These are phyloP conservation scores for Caenorhabditis sinica DNA, from an alignment of 2,888 invertebrate species.

Conservation along the genomic window DNA sequence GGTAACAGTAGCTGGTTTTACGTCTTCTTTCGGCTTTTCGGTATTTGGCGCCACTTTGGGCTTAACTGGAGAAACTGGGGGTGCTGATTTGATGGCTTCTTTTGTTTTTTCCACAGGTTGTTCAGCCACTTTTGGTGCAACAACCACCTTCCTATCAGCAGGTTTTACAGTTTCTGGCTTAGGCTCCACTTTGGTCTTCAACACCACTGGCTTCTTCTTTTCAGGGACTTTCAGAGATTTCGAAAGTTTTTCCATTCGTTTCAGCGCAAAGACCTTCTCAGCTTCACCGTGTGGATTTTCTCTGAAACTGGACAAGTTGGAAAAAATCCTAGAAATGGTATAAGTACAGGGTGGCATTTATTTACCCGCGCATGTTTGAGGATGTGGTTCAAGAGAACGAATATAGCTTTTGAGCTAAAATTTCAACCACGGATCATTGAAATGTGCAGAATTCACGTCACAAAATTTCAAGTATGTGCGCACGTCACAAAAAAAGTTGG, in stretches of 20 bases:
- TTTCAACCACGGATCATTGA: no score
- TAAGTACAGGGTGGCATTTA: no score
- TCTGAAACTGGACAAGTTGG: conserved; percentile 43
- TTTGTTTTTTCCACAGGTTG: conserved; percentile 14
- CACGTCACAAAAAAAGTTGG: no score
- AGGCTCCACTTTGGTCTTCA: conserved; percentile 44
- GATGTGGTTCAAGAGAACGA: no score
- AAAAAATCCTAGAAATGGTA: no score
- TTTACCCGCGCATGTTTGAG: no score
- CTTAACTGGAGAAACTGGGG: conserved; percentile 6
- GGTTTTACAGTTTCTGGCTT: conserved; percentile 21
- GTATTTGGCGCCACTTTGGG: not conserved
- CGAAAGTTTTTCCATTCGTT: conserved; percentile 32
- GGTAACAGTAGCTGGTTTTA: no score
- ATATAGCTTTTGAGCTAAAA: no score
- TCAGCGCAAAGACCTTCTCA: conserved; percentile 49
- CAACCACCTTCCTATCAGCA: conserved; percentile 13
- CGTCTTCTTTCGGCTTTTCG: conserved; percentile 17
- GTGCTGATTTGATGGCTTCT: not conserved
- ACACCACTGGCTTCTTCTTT: conserved; percentile 51
- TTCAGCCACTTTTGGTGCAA: conserved; percentile 23
- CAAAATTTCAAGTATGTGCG: no score
- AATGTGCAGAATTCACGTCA: no score
- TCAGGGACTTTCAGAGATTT: conserved; percentile 52
- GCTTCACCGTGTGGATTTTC: conserved; percentile 38